Percentiles rank a stretch among this genome's conserved stretches.
Evolutionary conservation across 2,888 invertebrate genomes (phyloP).

Genomic region (Opisthograptis luteolata): DNA sequence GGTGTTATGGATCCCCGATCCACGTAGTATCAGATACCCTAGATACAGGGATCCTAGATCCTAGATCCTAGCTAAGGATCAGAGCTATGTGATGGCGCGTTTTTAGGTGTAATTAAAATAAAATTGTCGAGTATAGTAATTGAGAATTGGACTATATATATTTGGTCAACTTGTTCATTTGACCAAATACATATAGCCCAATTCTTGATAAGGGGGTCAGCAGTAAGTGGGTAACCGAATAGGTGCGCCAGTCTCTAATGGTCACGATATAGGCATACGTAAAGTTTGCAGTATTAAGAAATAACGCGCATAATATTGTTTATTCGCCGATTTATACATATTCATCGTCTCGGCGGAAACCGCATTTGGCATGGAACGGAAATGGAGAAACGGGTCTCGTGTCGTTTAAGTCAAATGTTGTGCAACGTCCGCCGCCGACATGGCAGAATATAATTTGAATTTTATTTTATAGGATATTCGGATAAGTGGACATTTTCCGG

Average conservation of each 20-base stretch:
- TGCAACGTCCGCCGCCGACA: conserved; percentile 31
- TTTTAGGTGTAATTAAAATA: no score
- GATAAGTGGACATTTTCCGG: conserved; percentile 14
- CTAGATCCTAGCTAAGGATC: no score
- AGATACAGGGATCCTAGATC: no score
- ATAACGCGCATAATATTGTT: conserved; percentile 39
- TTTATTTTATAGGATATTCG: conserved; percentile 4
- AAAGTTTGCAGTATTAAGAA: conserved; percentile 36
- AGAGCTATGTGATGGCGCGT: no score
- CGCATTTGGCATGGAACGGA: conserved; percentile 22
- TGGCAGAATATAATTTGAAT: conserved; percentile 29
- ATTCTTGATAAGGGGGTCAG: neutral
- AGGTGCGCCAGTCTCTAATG: conserved; percentile 16
- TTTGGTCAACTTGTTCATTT: neutral
- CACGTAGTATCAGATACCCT: no score
- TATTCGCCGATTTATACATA: conserved; percentile 42
- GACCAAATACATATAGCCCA: neutral
- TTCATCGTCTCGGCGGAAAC: conserved; percentile 39
- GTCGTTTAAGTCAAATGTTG: conserved; percentile 21
- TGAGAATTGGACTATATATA: neutral
- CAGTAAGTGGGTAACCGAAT: no score
- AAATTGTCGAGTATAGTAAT: neutral
- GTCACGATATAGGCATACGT: neutral
- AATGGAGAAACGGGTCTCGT: conserved; percentile 19
- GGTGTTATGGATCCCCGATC: no score